Percentiles rank a stretch among this genome's conserved stretches.
These are phyloP conservation scores for Galemys pyrenaicus DNA, from an alignment of 2,113 vertebrate genomes.

Conservation along the genomic window DNA sequence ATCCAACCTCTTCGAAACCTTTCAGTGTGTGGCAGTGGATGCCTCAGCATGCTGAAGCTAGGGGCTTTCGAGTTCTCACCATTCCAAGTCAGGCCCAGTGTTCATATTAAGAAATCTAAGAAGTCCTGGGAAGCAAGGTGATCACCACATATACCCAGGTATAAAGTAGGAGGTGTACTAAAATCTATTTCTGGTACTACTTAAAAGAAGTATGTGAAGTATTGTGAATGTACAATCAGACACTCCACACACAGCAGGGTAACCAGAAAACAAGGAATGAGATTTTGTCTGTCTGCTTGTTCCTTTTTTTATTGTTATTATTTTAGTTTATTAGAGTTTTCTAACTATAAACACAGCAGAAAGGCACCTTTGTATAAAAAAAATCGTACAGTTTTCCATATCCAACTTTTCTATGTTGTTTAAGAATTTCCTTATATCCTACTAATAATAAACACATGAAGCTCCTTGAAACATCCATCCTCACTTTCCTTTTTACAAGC, in stretches of 20 bases:
- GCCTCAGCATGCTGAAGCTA: neutral
- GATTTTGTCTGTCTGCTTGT: neutral
- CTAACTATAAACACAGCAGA: slow-evolving; percentile 49
- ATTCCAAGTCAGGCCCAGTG: no score
- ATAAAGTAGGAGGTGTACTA: neutral
- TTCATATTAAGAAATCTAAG: neutral
- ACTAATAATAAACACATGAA: neutral
- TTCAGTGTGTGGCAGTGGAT: neutral
- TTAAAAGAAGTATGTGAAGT: neutral
- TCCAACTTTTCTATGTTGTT: neutral
- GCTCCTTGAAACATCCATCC: neutral
- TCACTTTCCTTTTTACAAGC: slow-evolving; percentile 62
- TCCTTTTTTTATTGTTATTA: slow-evolving; percentile 32
- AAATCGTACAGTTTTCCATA: neutral
- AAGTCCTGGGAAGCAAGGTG: neutral
- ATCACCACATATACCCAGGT: neutral
- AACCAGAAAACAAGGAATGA: neutral
- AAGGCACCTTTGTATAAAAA: neutral
- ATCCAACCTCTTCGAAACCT: no score
- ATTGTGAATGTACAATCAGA: neutral
- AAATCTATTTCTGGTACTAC: neutral
- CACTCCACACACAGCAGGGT: no score
- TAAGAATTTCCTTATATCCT: neutral
- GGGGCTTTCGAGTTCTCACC: neutral
- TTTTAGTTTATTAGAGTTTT: slow-evolving; percentile 21